Evolutionary conservation across 2,797 vertebrate species (phyloP).

Genomic region (Poecilia wingei): DNA sequence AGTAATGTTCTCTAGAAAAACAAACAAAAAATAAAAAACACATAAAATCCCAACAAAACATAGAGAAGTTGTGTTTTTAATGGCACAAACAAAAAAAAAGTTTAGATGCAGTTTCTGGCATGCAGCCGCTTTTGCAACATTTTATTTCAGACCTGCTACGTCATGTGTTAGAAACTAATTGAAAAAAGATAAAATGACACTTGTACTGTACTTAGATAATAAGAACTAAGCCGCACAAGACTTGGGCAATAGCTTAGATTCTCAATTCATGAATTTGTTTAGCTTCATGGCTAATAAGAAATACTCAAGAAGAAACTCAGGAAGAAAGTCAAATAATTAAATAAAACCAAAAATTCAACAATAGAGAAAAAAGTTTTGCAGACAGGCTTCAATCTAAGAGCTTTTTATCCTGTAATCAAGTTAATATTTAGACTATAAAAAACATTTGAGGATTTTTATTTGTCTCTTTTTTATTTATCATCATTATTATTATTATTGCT

Average conservation of each 20-base stretch:
- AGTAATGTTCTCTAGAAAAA: not conserved
- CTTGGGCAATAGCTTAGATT: not conserved
- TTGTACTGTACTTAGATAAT: not conserved
- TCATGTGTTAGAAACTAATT: not conserved
- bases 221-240: not conserved
- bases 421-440: not conserved
- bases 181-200: not conserved
- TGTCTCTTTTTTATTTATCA: not conserved
- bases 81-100: not conserved
- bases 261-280: not conserved
- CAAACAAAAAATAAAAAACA: not conserved
- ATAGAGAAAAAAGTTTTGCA: not conserved
- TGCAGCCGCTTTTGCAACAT: not conserved
- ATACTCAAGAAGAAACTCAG: not conserved
- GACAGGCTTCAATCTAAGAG: not conserved
- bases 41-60: not conserved
- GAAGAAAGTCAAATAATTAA: not conserved
- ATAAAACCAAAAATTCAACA: not conserved
- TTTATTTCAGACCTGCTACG: not conserved
- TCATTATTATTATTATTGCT: not conserved
- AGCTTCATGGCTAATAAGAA: no score
- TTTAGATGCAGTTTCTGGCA: not conserved
- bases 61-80: not conserved
- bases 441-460: not conserved
- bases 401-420: not conserved